Percentiles rank a stretch among this genome's conserved stretches.
Conservation (phyloP, 2,113 vertebrate genomes). For the Riparia riparia region DNA sequence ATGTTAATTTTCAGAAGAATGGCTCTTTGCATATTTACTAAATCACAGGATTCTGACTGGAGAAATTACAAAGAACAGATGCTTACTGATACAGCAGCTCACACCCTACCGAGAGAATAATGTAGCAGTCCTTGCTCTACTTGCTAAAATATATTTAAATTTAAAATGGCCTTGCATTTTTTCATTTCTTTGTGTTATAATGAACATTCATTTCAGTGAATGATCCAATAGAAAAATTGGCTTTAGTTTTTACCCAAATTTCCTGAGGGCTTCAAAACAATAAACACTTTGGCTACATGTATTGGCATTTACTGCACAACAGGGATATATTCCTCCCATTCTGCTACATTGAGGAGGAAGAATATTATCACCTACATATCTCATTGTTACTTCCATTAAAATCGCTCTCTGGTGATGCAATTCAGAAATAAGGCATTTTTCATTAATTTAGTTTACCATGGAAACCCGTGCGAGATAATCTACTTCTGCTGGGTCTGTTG, state of each 20-base stretch:
- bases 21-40: constrained; percentile 61
- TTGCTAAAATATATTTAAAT: constrained; percentile 74
- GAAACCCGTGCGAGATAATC: constrained; percentile 50
- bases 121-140: constrained; percentile 54
- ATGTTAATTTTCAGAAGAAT: constrained; percentile 42
- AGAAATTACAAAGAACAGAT: constrained; percentile 78
- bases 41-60: constrained; percentile 69
- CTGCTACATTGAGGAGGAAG: constrained; percentile 47
- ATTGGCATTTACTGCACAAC: constrained; percentile 30
- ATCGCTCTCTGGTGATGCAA: constrained; percentile 71
- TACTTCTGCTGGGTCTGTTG: not conserved
- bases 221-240: constrained; percentile 60
- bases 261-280: constrained; percentile 67
- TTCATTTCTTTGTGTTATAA: constrained; percentile 64
- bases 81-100: constrained; percentile 60
- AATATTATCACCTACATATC: constrained; percentile 55
- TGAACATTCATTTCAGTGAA: constrained; percentile 67
- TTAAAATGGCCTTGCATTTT: constrained; percentile 73
- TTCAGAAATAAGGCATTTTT: constrained; percentile 65
- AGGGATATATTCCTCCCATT: constrained; percentile 38
- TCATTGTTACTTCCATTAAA: constrained; percentile 69
- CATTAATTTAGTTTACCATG: constrained; percentile 72
- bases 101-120: constrained; percentile 78
- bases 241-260: constrained; percentile 51
- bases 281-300: constrained; percentile 53